These are phyloP conservation scores for Eulemur coronatus DNA, from an alignment of 2,797 vertebrate genomes.

Conservation along the genomic window DNA sequence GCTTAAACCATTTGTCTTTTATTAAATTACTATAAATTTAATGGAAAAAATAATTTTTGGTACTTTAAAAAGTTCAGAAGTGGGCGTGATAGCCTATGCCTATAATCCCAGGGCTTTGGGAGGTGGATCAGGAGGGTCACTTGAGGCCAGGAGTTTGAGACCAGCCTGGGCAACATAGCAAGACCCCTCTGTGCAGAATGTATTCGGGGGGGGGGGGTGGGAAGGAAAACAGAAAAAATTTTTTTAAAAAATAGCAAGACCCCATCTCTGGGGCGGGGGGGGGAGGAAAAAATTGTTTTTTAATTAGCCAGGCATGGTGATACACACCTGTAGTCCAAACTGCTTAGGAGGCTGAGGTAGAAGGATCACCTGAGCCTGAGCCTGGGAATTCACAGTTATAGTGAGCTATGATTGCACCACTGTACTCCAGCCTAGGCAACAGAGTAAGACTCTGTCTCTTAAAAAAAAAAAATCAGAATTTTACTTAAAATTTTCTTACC, in stretches of 20 bases:
- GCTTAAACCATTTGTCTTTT: neutral
- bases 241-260: no score
- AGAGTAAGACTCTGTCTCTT: neutral
- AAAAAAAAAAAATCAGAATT: neutral
- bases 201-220: no score
- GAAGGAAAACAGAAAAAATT: no score
- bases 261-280: neutral
- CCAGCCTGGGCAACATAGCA: neutral
- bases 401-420: neutral
- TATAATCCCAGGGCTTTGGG: neutral
- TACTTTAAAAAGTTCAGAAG: neutral
- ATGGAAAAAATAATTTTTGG: neutral
- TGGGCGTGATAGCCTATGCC: neutral
- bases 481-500: constrained; percentile 1
- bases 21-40: neutral
- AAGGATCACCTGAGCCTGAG: neutral
- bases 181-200: neutral
- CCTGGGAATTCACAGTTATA: neutral
- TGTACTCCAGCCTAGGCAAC: neutral
- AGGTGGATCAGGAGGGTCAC: neutral
- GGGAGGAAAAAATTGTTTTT: no score
- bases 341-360: neutral
- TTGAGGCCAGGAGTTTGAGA: neutral
- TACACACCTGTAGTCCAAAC: neutral
- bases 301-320: neutral